A percentile compares a stretch with the other conserved stretches of the same genome.
Evolutionary conservation across 2,888 invertebrate genomes (phyloP).

Genomic region (Cosmia pyralina): DNA sequence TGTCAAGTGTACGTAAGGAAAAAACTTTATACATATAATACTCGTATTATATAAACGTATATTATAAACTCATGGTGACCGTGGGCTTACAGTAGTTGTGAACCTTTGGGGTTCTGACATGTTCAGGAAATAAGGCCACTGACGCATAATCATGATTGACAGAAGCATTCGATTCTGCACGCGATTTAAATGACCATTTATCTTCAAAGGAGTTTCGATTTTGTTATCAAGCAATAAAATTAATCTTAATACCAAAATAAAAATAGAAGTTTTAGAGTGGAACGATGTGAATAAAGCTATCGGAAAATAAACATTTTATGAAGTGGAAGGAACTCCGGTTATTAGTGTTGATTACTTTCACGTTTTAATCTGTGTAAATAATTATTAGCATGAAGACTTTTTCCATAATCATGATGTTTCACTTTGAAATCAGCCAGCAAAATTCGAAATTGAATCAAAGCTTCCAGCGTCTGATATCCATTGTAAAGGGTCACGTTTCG

Average conservation of each 20-base stretch:
- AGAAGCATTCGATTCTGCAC: not conserved
- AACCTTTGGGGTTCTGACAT: not conserved
- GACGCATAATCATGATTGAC: not conserved
- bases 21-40: too few relatives aligned
- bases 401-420: not conserved
- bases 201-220: conserved; percentile 24
- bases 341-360: not conserved
- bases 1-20: too few relatives aligned
- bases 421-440: not conserved
- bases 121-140: not conserved
- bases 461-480: not conserved
- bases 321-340: not conserved
- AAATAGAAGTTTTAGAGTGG: not conserved
- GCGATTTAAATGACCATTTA: not conserved
- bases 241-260: conserved; percentile 16
- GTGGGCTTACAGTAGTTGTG: too few relatives aligned
- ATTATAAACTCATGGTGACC: too few relatives aligned
- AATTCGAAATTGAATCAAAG: not conserved
- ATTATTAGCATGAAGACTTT: not conserved
- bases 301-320: too few relatives aligned
- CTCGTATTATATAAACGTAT: too few relatives aligned
- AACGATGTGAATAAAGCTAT: not conserved
- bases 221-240: conserved; percentile 14
- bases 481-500: conserved; percentile 2
- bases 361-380: not conserved